Evolutionary conservation across 2,888 invertebrate genomes (phyloP), one percentile per base, ranked within the genome.

Genomic region (Andricus quercusramuli): DNA sequence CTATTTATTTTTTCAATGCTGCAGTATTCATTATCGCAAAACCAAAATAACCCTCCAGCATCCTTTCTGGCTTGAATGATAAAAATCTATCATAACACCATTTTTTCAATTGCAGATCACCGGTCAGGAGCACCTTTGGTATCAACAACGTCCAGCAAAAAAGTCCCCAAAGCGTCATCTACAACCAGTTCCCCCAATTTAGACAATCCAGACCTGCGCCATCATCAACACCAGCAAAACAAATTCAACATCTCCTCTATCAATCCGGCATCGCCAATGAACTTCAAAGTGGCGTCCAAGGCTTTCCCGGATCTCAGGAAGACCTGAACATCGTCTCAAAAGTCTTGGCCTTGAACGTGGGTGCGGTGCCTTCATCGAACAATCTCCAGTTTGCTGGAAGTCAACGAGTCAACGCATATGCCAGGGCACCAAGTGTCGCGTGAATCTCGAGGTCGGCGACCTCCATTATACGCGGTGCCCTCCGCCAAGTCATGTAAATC

Each of bases 311-410:
- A 0, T 85, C 87, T 0, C 95, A 95, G 80, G 97, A 97, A 90
- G 97, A 97, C 92, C 93, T 97, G 77, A 96, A 96, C 90, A 96
- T 97, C 88, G 96, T 97, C 56, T 96, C 96, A 68, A 97, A 97
- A 93, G 96, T 97, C 82, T 93, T 97, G 88, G 96, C 97, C 13
- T 93, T 97, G 79, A 97, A 97, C 92, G 97, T 97, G 88, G 96
- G 96, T 74, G 93, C 96, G n/a, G 89, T 94, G 11, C 88, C 94
- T 1, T 84, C 81, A 25, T 47, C 74, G 29, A 90, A 90, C 65
- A 82, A 83, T 83, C 78, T 85, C 6, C 89, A 89, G 22, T 90
- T 83, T 20, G 77, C 80, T 20, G 79, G 77, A 11, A 83, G 78
- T 79, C 82, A 80, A 5, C 77, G 77, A 2, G 79, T 74, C 20